A percentile compares a stretch with the other conserved stretches of the same genome.
Conservation (phyloP, 2,797 vertebrate genomes). For the Anisognathus igniventris region DNA sequence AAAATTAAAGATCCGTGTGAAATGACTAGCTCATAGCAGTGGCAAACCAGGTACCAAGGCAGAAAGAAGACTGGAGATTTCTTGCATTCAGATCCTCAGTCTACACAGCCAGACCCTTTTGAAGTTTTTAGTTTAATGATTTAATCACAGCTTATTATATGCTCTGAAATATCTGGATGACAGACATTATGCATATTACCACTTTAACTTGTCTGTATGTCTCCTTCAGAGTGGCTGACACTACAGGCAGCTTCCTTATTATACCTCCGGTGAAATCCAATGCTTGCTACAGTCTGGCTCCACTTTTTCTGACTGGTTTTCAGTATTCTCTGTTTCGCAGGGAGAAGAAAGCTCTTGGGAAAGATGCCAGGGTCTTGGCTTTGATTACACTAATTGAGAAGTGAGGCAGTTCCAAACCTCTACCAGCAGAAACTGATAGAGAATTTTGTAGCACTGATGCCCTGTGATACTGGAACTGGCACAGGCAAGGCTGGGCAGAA, state of each 20-base stretch:
- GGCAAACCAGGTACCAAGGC: not conserved
- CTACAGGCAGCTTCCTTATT: not conserved
- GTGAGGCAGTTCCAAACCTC: not conserved
- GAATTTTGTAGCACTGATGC: not conserved
- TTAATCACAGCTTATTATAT: conserved; percentile 29
- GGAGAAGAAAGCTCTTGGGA: not conserved
- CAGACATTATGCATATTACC: not conserved
- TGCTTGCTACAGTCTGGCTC: not conserved
- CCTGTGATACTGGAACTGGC: not conserved
- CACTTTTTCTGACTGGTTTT: not conserved
- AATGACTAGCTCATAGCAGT: not conserved
- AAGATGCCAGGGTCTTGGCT: not conserved
- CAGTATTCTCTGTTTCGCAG: not conserved
- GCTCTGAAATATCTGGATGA: conserved; percentile 23
- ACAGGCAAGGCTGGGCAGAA: not conserved
- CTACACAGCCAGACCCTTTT: not conserved
- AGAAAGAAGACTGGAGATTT: not conserved
- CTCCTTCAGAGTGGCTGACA: not conserved
- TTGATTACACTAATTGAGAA: conserved; percentile 5
- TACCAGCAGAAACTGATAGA: not conserved
- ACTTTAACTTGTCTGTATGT: not conserved
- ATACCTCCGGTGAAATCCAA: not conserved
- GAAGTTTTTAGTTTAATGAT: conserved; percentile 30
- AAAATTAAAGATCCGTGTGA: not conserved
- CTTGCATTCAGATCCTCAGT: not conserved